These are phyloP conservation scores for Kradibia gibbosae DNA, from an alignment of 1,140 invertebrate species.

Conservation along the genomic window DNA sequence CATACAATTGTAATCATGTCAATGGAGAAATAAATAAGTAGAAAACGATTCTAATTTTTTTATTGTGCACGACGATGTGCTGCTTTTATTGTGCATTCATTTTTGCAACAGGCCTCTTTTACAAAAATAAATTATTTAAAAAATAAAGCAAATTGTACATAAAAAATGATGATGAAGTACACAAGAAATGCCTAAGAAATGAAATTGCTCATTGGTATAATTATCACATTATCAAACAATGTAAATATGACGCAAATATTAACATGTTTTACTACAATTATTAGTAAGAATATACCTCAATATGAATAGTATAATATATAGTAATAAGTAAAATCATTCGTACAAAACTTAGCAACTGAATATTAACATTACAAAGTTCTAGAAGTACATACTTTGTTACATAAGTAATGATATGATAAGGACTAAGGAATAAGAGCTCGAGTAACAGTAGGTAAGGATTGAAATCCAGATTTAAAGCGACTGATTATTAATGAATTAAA, in stretches of 20 bases:
- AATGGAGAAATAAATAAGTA: slow-evolving; percentile 19
- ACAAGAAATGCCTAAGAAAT: slow-evolving; percentile 25
- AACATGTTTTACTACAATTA: background rate
- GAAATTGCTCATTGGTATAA: slow-evolving; percentile 28
- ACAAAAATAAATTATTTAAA: background rate
- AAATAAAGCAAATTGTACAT: background rate
- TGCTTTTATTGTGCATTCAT: slow-evolving; percentile 19
- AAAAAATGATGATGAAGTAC: background rate
- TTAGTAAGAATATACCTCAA: too few species aligned
- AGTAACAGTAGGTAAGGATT: background rate
- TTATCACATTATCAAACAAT: slow-evolving; percentile 22
- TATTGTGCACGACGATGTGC: slow-evolving; percentile 14
- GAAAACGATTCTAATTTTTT: slow-evolving; percentile 2
- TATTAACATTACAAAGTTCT: background rate
- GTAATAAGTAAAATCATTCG: background rate
- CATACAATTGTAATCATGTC: background rate
- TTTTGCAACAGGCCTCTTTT: background rate
- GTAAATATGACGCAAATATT: background rate
- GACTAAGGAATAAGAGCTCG: background rate
- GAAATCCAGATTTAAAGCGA: slow-evolving; percentile 18
- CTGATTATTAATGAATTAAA: background rate
- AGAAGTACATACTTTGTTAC: background rate
- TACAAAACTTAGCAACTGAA: background rate
- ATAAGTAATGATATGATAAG: background rate
- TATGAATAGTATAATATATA: background rate